These are phyloP conservation scores for Synergus laeviventris DNA, from an alignment of 2,888 invertebrate species.

Conservation along the genomic window DNA sequence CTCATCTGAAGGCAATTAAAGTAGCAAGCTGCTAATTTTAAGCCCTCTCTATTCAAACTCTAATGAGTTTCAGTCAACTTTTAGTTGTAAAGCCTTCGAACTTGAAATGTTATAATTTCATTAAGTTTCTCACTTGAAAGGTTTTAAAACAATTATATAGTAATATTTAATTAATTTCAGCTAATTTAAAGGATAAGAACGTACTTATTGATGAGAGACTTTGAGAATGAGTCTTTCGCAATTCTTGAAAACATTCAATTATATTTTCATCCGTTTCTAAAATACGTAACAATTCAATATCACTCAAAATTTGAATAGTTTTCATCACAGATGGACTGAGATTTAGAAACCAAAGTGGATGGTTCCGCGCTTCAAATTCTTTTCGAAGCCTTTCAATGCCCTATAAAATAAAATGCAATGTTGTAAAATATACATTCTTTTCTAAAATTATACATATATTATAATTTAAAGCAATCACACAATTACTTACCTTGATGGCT, in stretches of 20 bases:
- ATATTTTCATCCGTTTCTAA: slow-evolving; percentile 60
- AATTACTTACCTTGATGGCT: slow-evolving; percentile 79
- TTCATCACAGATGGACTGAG: slow-evolving; percentile 68
- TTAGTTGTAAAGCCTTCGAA: slow-evolving; percentile 18
- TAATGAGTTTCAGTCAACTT: slow-evolving; percentile 25
- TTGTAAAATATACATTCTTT: no score
- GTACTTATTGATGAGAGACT: slow-evolving; percentile 9
- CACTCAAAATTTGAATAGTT: slow-evolving; percentile 61
- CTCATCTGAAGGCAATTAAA: background rate
- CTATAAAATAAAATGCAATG: slow-evolving; percentile 70
- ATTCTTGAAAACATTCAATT: slow-evolving; percentile 18
- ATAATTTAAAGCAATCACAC: no score
- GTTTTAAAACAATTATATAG: background rate
- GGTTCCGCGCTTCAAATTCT: slow-evolving; percentile 77
- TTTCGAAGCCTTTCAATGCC: slow-evolving; percentile 79
- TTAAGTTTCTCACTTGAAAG: slow-evolving; percentile 4
- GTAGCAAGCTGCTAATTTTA: slow-evolving; percentile 7
- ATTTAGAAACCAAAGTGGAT: slow-evolving; percentile 78
- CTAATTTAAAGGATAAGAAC: background rate
- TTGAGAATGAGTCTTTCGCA: slow-evolving; percentile 5
- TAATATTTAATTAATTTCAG: background rate
- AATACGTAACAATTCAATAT: slow-evolving; percentile 56
- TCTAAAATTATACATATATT: no score
- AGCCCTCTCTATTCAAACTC: background rate
- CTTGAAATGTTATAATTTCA: background rate